phyloP scores from a whole-genome alignment of 2,797 vertebrate species.

The Sebastiscus tertius region DNA sequence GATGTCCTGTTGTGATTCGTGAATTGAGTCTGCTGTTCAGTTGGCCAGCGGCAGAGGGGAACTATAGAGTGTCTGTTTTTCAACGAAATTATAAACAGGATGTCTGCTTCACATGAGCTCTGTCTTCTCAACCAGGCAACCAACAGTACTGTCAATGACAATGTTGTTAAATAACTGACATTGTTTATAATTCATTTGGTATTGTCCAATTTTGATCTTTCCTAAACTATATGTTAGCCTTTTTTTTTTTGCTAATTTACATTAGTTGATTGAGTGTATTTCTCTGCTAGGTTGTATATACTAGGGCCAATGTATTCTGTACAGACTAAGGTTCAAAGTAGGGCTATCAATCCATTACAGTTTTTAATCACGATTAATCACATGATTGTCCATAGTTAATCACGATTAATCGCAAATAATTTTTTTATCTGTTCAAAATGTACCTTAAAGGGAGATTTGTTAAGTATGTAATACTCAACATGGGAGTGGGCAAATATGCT shows the following conservation, averaged over 20 bases:
- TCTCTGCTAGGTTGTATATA: not conserved
- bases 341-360: too few relatives aligned
- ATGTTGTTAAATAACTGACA: not conserved
- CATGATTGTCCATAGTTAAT: too few relatives aligned
- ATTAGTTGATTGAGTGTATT: not conserved
- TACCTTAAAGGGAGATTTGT: too few relatives aligned
- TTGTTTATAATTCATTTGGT: not conserved
- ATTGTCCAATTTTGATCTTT: not conserved
- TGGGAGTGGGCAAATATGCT: too few relatives aligned
- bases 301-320: too few relatives aligned
- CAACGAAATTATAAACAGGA: constrained; percentile 18
- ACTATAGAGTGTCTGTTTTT: not conserved
- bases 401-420: too few relatives aligned
- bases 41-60: not conserved
- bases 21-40: not conserved
- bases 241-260: not conserved
- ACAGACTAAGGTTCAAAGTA: too few relatives aligned
- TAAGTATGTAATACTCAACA: too few relatives aligned
- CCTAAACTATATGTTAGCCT: not conserved
- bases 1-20: constrained; percentile 20
- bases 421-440: too few relatives aligned
- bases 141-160: not conserved
- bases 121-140: not conserved
- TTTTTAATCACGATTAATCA: too few relatives aligned
- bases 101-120: not conserved